Evolutionary conservation across 2,797 vertebrate species (phyloP).

Genomic region (Clamator glandarius): DNA sequence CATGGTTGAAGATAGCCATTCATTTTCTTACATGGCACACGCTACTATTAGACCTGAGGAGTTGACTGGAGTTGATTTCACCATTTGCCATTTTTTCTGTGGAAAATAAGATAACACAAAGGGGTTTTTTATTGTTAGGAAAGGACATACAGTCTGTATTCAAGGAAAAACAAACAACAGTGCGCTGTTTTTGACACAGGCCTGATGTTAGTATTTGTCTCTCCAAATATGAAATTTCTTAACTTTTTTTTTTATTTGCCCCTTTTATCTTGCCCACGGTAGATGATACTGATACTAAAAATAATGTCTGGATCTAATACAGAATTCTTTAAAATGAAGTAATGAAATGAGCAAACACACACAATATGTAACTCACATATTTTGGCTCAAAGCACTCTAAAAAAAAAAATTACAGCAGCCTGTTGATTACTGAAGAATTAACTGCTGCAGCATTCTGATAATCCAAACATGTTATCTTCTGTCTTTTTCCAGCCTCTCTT

Average conservation of each 20-base stretch:
- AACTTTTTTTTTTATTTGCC: background rate
- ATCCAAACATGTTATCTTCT: conserved; percentile 31
- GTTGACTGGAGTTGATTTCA: background rate
- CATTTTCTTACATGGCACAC: background rate
- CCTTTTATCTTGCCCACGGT: background rate
- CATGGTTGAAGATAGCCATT: background rate
- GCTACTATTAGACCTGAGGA: background rate
- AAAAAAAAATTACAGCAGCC: background rate
- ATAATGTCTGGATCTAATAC: background rate
- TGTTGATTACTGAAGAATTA: conserved; percentile 37
- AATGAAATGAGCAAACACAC: background rate
- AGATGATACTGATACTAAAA: background rate
- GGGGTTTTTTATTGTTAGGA: background rate
- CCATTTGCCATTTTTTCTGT: background rate
- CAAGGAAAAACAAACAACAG: background rate
- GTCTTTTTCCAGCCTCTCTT: conserved; percentile 25
- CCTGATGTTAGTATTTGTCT: background rate
- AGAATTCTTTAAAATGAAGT: background rate
- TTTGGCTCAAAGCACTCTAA: background rate
- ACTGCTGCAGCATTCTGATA: conserved; percentile 5
- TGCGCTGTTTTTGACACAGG: background rate
- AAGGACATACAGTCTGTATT: background rate
- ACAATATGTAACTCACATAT: background rate
- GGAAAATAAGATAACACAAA: background rate
- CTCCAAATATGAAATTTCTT: background rate